Base-by-base conservation (phyloP, 2,113 vertebrate genomes). In the Hirundichthys speculiger region DNA sequence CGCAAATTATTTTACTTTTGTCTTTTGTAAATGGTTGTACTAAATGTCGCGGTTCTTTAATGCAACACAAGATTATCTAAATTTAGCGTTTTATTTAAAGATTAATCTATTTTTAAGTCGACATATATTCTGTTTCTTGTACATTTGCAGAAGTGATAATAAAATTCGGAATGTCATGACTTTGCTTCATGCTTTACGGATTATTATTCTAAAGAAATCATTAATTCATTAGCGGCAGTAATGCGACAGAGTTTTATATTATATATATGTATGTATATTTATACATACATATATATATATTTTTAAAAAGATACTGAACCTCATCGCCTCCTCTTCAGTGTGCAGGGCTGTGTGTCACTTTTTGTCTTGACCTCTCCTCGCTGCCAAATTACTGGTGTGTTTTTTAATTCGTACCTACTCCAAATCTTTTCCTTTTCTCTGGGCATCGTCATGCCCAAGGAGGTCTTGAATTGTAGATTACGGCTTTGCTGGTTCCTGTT, bases 1-100 rank as follows among this genome's bases (percentile, higher is more conserved):
- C 88, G 79, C 48, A 48, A 64, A 88, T 82, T 56, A 46, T 83
- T 83, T 77, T 83, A 78, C 48, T 62, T 14, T 19, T 18, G 22
- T 20, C 39, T 67, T 77, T 55, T 58, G 18, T 25, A 9, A 49
- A 12, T 12, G 52, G 13, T 56, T 40, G 39, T 24, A 13, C 6
- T 34, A 10, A 10, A 72, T 54, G 40, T 14, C 13, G 9, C 12
- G 25, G 27, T 24, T 43, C 56, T 64, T 68, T 50, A 24, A 27
- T 64, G 48, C 7, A 38, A 14, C 52, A 39, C 19, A 54, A 18
- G 4, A 20, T 41, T 46, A 24, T 50, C 13, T 41, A 24, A 56
- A 59, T 66, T 6, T 24, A 2, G 1, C 16, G 25, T 60, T 79
- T 74, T 61, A 71, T 75, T 72, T 54, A 51, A 47, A n/a, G n/a